Percentiles rank a stretch among this genome's conserved stretches.
Evolutionary conservation across 2,888 invertebrate genomes (phyloP).

Genomic region (Apamea crenata): DNA sequence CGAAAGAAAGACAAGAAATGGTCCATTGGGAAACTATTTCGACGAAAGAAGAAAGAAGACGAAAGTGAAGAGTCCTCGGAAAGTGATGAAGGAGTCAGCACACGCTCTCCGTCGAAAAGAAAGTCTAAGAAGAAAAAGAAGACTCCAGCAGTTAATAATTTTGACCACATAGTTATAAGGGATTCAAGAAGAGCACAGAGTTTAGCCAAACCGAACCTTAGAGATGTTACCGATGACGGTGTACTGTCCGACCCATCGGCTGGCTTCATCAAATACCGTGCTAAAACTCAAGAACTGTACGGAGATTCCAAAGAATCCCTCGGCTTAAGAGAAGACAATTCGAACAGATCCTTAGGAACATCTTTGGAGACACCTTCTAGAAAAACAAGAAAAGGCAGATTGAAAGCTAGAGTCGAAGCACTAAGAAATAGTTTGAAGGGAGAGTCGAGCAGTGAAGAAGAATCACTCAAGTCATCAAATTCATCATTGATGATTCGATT

Average conservation of each 20-base stretch:
- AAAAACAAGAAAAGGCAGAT: constrained; percentile 90
- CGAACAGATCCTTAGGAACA: constrained; percentile 84
- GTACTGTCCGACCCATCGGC: constrained; percentile 91
- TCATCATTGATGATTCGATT: constrained; percentile 92
- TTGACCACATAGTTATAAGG: constrained; percentile 92
- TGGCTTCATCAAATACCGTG: constrained; percentile 86
- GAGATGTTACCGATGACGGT: constrained; percentile 87
- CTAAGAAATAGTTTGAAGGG: constrained; percentile 91
- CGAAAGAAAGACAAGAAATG: constrained; percentile 93
- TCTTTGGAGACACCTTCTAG: constrained; percentile 88
- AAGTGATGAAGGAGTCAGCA: constrained; percentile 85
- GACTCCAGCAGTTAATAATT: constrained; percentile 89
- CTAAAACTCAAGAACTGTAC: constrained; percentile 81
- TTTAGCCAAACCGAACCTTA: constrained; percentile 82
- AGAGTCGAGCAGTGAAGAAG: constrained; percentile 93
- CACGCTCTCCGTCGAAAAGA: constrained; percentile 84
- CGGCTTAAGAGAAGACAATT: constrained; percentile 81
- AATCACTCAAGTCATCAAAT: constrained; percentile 92
- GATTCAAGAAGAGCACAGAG: constrained; percentile 89
- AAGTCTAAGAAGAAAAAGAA: constrained; percentile 89
- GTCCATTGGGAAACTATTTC: constrained; percentile 95
- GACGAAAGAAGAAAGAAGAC: constrained; percentile 93
- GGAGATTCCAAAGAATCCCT: constrained; percentile 84
- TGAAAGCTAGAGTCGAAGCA: constrained; percentile 93
- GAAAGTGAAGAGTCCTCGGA: constrained; percentile 91